phyloP scores from a whole-genome alignment of 2,888 invertebrate genomes.

The Thereva unica region DNA sequence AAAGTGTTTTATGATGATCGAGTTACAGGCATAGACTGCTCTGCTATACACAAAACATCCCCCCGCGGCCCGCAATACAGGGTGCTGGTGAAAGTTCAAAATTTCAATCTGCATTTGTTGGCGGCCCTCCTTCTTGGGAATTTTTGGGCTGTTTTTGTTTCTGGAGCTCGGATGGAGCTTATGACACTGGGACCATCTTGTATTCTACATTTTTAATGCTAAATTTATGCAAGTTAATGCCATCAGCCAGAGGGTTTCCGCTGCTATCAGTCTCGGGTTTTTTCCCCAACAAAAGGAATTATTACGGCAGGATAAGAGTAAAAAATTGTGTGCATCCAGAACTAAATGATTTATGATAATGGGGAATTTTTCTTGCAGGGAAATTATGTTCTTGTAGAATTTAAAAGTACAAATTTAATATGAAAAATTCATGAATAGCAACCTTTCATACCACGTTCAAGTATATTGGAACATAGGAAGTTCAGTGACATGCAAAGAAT shows the following conservation, averaged over 20 bases:
- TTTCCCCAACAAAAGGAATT: conserved; percentile 15
- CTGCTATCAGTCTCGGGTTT: conserved; percentile 21
- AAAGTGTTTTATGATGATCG: conserved; percentile 8
- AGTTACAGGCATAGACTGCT: too few species aligned
- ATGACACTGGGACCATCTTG: conserved; percentile 37
- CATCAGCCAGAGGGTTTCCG: conserved; percentile 36
- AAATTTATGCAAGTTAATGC: conserved; percentile 40
- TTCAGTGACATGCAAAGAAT: too few species aligned
- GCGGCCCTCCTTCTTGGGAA: neutral
- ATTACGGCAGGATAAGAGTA: conserved; percentile 13
- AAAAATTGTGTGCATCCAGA: conserved; percentile 19
- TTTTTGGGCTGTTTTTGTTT: conserved; percentile 12
- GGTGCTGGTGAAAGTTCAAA: conserved; percentile 17
- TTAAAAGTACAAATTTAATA: too few species aligned
- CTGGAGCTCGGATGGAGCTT: conserved; percentile 8
- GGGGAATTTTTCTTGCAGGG: neutral
- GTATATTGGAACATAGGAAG: too few species aligned
- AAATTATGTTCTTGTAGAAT: too few species aligned
- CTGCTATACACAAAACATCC: too few species aligned
- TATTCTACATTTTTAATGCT: conserved; percentile 33
- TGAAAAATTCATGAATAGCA: too few species aligned
- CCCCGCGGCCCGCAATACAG: too few species aligned
- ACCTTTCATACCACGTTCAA: too few species aligned
- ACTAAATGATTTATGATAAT: conserved; percentile 26
- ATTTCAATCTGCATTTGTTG: conserved; percentile 22